Evolutionary conservation across 2,797 vertebrate genomes (phyloP), one percentile per base, ranked within the genome.

Genomic region (Steatocranus sp.): DNA sequence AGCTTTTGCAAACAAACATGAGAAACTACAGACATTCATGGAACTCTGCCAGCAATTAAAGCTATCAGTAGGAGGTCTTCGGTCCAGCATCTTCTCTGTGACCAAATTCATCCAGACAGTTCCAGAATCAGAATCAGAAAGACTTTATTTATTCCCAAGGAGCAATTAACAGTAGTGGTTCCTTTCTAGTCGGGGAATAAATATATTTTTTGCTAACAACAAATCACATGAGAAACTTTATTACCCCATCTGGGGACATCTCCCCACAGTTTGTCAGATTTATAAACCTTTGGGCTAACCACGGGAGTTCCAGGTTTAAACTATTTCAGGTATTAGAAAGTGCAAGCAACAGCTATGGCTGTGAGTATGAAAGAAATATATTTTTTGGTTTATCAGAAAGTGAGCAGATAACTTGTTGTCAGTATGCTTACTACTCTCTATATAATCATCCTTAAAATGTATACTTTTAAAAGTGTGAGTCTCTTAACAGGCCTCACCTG

Each of bases 401-500:
- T 48, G 68, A 73, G 68, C 41, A 73, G 15, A 46, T 30, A 73
- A 73, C 25, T 5, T 48, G 6, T 70, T 70, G 23, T 70, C 15
- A 7, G 38, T 46, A 70, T 46, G 23, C 17, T 48, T 27, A 18
- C 25, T 48, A 70, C 15, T 46, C 14, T 70, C 10, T 34, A 14
- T 49, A 49, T 25, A n/a, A 43, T 6, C n/a, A 36, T 78, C 41
- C 54, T 66, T 49, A 36, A 6, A 46, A 68, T 56, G 50, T 48
- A 27, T 20, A n/a, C 15, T 48, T 80, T 15, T 8, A n/a, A 23
- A 18, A 25, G 11, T n/a, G 34, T 36, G 15, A 46, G 36, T 88
- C 77, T 90, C 81, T 84, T 30, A 70, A 83, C 54, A 1, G 80
- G 87, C 75, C 96, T 97, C 89, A 99, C 98, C 98, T 99, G 98